A percentile compares a stretch with the other conserved stretches of the same genome.
Evolutionary conservation across 2,797 vertebrate species (phyloP).

Genomic region (Cheirogaleus major): DNA sequence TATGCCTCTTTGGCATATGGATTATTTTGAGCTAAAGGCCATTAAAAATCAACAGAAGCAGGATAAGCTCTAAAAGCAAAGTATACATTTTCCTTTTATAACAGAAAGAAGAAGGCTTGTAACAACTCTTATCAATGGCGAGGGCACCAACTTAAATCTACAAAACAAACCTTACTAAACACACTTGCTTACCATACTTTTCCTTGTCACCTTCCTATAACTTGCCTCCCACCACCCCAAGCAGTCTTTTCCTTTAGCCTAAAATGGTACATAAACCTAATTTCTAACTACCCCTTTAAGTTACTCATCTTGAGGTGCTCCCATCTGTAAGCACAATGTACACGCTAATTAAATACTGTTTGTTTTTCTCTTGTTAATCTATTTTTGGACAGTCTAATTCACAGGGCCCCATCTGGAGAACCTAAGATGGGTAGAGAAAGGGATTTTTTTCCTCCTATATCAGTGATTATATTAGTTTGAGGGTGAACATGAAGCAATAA

Average conservation of each 20-base stretch:
- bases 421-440: not conserved
- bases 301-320: not conserved
- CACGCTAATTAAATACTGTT: not conserved
- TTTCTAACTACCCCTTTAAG: not conserved
- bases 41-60: not conserved
- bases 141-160: not conserved
- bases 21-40: not conserved
- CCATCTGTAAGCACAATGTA: not conserved
- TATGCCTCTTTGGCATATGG: not conserved
- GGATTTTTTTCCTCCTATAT: not conserved
- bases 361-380: not conserved
- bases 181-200: not conserved
- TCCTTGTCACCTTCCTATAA: not conserved
- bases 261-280: not conserved
- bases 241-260: not conserved
- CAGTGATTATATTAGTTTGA: not conserved
- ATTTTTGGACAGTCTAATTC: not conserved
- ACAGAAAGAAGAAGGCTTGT: not conserved
- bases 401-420: not conserved
- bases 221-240: not conserved
- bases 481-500: not conserved
- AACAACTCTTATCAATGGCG: not conserved
- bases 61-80: not conserved
- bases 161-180: not conserved
- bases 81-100: not conserved